These are phyloP conservation scores for Parnassius smintheus DNA, from an alignment of 2,888 invertebrate genomes.

Conservation along the genomic window DNA sequence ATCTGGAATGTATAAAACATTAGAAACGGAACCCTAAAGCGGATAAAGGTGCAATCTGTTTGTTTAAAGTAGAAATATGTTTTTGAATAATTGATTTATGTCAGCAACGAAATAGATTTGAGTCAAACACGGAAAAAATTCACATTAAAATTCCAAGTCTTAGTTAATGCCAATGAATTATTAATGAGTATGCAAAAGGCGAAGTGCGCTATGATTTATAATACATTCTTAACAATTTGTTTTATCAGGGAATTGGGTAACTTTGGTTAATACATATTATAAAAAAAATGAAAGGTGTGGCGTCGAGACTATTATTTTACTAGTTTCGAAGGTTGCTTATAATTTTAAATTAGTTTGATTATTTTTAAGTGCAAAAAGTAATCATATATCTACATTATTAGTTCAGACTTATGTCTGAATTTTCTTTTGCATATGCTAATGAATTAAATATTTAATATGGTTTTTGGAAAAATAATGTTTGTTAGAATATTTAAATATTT, in stretches of 20 bases:
- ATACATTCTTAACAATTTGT: conserved; percentile 3
- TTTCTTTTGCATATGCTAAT: no score
- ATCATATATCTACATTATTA: no score
- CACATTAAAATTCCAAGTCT: conserved; percentile 5
- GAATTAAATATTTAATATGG: no score
- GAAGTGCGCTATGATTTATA: conserved; percentile 23
- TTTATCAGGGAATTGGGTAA: conserved; percentile 12
- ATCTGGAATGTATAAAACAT: no score
- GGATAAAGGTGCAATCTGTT: not conserved
- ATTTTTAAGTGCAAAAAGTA: not conserved
- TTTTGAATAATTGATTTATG: conserved; percentile 12
- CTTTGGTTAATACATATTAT: not conserved
- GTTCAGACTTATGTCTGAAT: no score
- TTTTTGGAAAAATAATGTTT: no score
- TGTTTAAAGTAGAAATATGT: not conserved
- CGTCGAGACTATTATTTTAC: conserved; percentile 1
- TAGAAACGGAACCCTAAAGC: conserved; percentile 4
- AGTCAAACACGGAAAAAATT: conserved; percentile 14
- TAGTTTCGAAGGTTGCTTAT: conserved; percentile 4
- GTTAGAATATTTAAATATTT: no score
- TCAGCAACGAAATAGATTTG: conserved; percentile 7
- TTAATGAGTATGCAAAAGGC: conserved; percentile 19
- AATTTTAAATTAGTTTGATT: not conserved
- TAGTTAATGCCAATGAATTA: conserved; percentile 17
- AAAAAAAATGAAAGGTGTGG: conserved; percentile 8